These are phyloP conservation scores for Rhinichthys osculus DNA, from an alignment of 2,797 vertebrate genomes.

Conservation along the genomic window DNA sequence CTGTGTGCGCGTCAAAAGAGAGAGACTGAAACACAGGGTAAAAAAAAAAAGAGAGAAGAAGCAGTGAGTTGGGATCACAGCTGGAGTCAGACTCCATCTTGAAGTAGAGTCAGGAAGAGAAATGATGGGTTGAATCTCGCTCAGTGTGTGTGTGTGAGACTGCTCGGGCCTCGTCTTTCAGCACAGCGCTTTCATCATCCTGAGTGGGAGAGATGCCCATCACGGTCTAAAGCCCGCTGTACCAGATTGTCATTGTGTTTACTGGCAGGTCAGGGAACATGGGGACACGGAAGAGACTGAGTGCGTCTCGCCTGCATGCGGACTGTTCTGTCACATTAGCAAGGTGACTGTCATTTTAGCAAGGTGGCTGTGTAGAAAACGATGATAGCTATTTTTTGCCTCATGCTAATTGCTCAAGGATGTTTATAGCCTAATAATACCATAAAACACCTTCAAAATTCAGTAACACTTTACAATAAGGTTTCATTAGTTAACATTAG, in stretches of 20 bases:
- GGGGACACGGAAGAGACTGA: constrained; percentile 14
- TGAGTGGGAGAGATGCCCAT: constrained; percentile 27
- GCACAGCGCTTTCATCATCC: constrained; percentile 33
- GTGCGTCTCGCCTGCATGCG: not conserved
- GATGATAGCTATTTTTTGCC: not conserved
- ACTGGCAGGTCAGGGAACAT: constrained; percentile 26
- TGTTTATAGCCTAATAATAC: constrained; percentile 32
- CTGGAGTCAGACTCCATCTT: constrained; percentile 44
- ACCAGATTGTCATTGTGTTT: constrained; percentile 40
- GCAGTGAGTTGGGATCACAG: constrained; percentile 42
- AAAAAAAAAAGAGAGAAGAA: not conserved
- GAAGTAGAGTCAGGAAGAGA: constrained; percentile 32
- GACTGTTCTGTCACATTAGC: constrained; percentile 25
- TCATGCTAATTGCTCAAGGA: constrained; percentile 32
- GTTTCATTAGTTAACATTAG: too few species aligned
- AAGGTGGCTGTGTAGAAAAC: constrained; percentile 16
- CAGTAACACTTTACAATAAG: not conserved
- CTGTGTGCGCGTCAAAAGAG: not conserved
- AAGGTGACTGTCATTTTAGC: constrained; percentile 36
- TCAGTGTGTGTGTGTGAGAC: constrained; percentile 8
- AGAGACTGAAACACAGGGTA: not conserved
- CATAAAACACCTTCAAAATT: not conserved
- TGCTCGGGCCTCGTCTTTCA: constrained; percentile 2
- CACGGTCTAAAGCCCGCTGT: constrained; percentile 15
- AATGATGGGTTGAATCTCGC: constrained; percentile 28